phyloP scores from a whole-genome alignment of 2,113 vertebrate species.

The Siniperca chuatsi region DNA sequence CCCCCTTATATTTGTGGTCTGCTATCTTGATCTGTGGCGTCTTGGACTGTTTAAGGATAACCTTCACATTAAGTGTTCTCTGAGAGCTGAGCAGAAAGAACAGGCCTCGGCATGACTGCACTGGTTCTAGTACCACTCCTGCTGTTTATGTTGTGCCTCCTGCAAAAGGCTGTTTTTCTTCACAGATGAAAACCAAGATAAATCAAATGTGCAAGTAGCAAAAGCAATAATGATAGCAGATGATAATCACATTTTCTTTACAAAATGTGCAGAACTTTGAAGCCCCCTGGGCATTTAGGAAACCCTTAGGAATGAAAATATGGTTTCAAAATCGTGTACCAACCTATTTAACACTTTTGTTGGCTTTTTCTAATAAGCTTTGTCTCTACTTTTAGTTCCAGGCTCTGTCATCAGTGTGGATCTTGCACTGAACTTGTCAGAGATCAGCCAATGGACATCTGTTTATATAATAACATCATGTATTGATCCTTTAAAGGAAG shows the following conservation, averaged over 20 bases:
- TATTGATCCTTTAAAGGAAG: no score
- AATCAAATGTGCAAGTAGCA: rapidly evolving
- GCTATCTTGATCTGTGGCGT: conserved; percentile 39
- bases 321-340: no score
- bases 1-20: background rate
- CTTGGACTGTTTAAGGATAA: conserved; percentile 20
- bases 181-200: conserved; percentile 26
- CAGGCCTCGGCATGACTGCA: conserved; percentile 45
- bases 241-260: background rate
- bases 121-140: background rate
- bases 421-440: no score
- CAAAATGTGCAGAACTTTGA: background rate
- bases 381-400: no score
- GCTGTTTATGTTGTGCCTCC: background rate
- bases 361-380: no score
- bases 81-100: background rate
- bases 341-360: no score
- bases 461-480: no score
- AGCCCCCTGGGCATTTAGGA: background rate
- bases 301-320: background rate
- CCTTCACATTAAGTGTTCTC: background rate
- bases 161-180: conserved; percentile 6
- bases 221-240: background rate
- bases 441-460: no score
- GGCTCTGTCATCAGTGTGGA: no score